These are phyloP conservation scores for Phocoena sinus DNA, from an alignment of 2,113 vertebrate genomes.

Conservation along the genomic window DNA sequence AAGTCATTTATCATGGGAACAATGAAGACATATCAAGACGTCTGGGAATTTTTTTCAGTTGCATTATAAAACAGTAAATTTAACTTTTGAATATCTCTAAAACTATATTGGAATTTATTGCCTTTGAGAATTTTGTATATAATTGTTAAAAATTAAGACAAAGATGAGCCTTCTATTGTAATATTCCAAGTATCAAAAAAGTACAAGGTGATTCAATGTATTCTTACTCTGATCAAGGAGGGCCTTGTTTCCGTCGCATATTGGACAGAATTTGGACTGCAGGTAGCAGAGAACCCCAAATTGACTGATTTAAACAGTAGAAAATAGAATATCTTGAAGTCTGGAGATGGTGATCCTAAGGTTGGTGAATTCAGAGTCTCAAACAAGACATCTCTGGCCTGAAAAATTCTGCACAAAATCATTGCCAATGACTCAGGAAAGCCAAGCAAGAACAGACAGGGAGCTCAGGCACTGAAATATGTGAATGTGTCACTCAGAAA, in stretches of 20 bases:
- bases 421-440: neutral
- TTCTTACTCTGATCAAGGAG: neutral
- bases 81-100: neutral
- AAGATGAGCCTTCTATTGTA: neutral
- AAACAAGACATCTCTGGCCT: neutral
- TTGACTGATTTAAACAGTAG: neutral
- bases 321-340: neutral
- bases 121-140: neutral
- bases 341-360: neutral
- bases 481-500: neutral
- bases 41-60: neutral
- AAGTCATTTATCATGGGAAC: neutral
- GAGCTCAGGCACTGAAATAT: neutral
- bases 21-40: neutral
- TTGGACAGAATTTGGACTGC: neutral
- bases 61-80: neutral
- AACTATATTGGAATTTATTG: neutral
- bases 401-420: neutral
- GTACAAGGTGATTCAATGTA: neutral
- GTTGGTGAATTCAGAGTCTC: neutral
- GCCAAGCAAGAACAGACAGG: neutral
- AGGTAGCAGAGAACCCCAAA: neutral
- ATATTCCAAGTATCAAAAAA: neutral
- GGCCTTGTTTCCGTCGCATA: neutral
- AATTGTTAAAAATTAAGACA: neutral